Evolutionary conservation across 2,113 vertebrate species (phyloP).

Genomic region (Archilochus colubris): DNA sequence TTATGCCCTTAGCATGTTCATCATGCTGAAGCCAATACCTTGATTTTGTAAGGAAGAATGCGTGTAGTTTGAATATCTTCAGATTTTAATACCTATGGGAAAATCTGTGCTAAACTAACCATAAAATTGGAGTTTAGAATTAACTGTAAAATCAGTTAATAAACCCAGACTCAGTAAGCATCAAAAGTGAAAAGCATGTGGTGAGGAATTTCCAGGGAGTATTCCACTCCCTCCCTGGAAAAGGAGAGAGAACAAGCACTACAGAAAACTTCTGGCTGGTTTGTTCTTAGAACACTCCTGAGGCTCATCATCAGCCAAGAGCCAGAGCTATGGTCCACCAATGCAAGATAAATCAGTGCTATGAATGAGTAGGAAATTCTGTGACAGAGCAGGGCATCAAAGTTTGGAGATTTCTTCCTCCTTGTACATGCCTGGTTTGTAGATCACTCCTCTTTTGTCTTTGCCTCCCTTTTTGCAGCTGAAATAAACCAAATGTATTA

Average conservation of each 20-base stretch:
- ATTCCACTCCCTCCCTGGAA: not conserved
- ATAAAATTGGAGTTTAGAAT: not conserved
- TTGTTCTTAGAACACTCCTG: not conserved
- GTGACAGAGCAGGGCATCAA: slow-evolving; percentile 51
- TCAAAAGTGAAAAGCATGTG: not conserved
- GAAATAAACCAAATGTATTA: slow-evolving; percentile 9
- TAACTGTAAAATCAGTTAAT: not conserved
- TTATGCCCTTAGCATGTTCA: not conserved
- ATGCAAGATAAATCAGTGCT: not conserved
- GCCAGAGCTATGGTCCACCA: not conserved
- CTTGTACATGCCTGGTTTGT: slow-evolving; percentile 67
- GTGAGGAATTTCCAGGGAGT: not conserved
- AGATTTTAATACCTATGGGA: not conserved
- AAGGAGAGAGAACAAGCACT: not conserved
- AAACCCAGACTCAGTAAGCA: not conserved
- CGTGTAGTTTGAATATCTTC: not conserved
- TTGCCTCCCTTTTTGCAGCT: slow-evolving; percentile 56
- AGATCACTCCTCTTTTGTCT: slow-evolving; percentile 73
- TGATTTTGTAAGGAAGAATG: not conserved
- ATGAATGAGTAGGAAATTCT: not conserved
- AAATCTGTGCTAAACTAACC: slow-evolving; percentile 6
- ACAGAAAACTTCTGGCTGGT: not conserved
- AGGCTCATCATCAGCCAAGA: not conserved
- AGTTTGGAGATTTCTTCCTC: slow-evolving; percentile 79
- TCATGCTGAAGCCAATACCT: not conserved